Evolutionary conservation across 2,888 invertebrate genomes (phyloP).

Genomic region (Ypsolopha scabrella): DNA sequence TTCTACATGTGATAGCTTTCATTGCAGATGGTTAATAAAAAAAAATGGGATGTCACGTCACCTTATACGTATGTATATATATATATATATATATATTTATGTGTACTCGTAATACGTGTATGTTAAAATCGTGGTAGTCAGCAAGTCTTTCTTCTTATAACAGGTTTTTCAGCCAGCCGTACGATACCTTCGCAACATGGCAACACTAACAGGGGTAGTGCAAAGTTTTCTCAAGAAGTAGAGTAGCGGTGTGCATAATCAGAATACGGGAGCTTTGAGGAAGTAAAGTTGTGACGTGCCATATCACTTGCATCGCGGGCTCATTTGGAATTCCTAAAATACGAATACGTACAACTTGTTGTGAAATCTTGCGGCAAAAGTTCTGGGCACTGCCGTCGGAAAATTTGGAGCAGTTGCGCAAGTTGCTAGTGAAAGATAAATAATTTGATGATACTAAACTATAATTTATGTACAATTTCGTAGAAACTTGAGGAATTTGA

Average conservation of each 20-base stretch:
- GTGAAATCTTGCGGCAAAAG: constrained; percentile 2
- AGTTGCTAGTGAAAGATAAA: background rate
- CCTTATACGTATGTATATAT: too few species aligned
- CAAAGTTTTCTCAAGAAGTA: background rate
- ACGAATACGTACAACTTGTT: constrained; percentile 25
- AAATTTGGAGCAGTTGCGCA: background rate
- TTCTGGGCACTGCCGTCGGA: background rate
- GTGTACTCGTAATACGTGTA: too few species aligned
- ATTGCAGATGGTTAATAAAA: too few species aligned
- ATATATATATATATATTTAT: too few species aligned
- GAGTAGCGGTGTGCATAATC: constrained; percentile 21
- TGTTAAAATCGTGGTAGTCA: too few species aligned
- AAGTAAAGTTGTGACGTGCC: constrained; percentile 28
- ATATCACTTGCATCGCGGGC: constrained; percentile 40
- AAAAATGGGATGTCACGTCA: too few species aligned
- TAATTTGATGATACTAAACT: background rate
- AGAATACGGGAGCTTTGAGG: constrained; percentile 13
- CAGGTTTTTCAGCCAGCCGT: too few species aligned
- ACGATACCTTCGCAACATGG: too few species aligned
- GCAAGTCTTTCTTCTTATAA: too few species aligned
- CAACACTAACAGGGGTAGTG: too few species aligned
- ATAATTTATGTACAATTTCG: background rate
- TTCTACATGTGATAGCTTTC: too few species aligned
- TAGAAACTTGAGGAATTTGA: background rate
- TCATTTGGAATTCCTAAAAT: constrained; percentile 46